Conservation (phyloP, 1,140 invertebrate genomes). For the Drosophila nigromelanica region DNA sequence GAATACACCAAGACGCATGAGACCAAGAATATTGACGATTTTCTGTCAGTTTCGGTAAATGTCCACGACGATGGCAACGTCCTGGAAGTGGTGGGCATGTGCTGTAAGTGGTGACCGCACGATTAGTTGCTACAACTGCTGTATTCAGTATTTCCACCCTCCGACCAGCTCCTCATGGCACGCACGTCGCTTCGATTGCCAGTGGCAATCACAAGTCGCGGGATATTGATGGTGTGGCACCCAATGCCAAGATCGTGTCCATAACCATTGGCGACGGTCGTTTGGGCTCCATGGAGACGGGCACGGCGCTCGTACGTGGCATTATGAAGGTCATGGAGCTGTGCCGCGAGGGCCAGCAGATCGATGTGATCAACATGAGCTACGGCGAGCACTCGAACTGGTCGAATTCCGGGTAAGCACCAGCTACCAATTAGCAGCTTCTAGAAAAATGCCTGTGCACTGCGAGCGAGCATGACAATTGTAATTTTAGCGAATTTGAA, state of each 20-base stretch:
- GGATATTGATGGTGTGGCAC: constrained; percentile 97
- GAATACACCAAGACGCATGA: constrained; percentile 93
- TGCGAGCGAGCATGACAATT: constrained; percentile 15
- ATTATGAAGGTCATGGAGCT: constrained; percentile 94
- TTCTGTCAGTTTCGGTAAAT: constrained; percentile 96
- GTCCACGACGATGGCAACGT: constrained; percentile 96
- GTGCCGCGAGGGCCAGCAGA: constrained; percentile 85
- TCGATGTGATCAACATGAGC: constrained; percentile 98
- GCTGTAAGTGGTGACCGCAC: constrained; percentile 88
- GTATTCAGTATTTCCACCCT: neutral
- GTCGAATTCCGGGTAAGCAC: constrained; percentile 92
- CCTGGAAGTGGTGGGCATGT: constrained; percentile 96
- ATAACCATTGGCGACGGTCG: constrained; percentile 96
- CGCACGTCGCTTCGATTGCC: constrained; percentile 98
- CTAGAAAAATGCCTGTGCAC: neutral
- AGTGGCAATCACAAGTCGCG: constrained; percentile 95
- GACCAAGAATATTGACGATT: constrained; percentile 92
- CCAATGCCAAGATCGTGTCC: constrained; percentile 97
- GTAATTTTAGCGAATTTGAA: constrained; percentile 35
- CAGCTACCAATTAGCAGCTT: constrained; percentile 18
- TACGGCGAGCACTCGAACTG: constrained; percentile 98
- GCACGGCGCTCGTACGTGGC: constrained; percentile 94
- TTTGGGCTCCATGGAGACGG: constrained; percentile 97
- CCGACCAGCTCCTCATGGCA: constrained; percentile 94
- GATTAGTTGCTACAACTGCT: neutral